phyloP scores from a whole-genome alignment of 1,140 invertebrate genomes.

The Leptopilina clavipes region DNA sequence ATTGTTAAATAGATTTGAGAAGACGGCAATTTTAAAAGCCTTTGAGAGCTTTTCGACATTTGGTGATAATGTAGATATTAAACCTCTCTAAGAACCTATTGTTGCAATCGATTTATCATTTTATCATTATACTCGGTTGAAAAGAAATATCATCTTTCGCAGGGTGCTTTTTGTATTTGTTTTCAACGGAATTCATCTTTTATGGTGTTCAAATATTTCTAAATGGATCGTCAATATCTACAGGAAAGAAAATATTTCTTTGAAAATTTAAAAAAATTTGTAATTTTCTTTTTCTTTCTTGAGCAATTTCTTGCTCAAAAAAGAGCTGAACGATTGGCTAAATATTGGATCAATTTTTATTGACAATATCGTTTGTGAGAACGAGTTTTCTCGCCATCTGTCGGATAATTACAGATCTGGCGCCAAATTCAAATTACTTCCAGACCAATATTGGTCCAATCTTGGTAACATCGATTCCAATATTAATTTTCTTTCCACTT shows the following conservation, averaged over 20 bases:
- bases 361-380: too few species aligned
- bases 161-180: not conserved
- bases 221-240: not conserved
- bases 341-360: too few species aligned
- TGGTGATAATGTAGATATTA: not conserved
- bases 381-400: too few species aligned
- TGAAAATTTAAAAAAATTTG: not conserved
- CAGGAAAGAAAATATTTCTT: not conserved
- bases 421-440: too few species aligned
- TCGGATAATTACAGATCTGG: too few species aligned
- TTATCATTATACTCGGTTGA: not conserved
- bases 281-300: too few species aligned
- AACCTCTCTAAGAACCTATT: not conserved
- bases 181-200: not conserved
- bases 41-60: not conserved
- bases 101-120: constrained; percentile 20
- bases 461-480: too few species aligned
- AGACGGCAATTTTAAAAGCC: not conserved
- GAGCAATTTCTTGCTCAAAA: too few species aligned
- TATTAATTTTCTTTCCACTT: too few species aligned
- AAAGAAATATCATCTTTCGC: constrained; percentile 23
- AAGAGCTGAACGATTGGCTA: too few species aligned
- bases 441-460: too few species aligned
- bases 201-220: not conserved
- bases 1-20: not conserved